Evolutionary conservation across 2,888 invertebrate species (phyloP).

Genomic region (Carabus problematicus): DNA sequence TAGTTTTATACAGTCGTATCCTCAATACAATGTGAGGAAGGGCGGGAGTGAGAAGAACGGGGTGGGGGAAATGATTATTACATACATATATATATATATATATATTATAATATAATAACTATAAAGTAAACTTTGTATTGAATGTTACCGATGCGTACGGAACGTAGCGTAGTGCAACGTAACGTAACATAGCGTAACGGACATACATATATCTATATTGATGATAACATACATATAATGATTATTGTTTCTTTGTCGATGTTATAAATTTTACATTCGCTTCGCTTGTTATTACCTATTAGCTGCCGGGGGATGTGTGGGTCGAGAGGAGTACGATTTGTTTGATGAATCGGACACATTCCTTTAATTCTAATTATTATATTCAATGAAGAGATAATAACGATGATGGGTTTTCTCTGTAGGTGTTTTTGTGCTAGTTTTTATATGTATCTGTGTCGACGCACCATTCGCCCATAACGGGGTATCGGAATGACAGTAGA

Average conservation of each 20-base stretch:
- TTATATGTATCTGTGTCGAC: constrained; percentile 38
- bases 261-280: constrained; percentile 29
- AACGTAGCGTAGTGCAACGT: too few species aligned
- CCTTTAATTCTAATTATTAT: constrained; percentile 39
- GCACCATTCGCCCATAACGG: constrained; percentile 17
- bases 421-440: constrained; percentile 43
- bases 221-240: too few species aligned
- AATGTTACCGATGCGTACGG: too few species aligned
- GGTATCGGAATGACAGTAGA: too few species aligned
- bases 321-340: constrained; percentile 29
- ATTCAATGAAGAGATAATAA: constrained; percentile 23
- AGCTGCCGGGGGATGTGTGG: constrained; percentile 39
- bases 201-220: too few species aligned
- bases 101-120: constrained; percentile 18
- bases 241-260: too few species aligned
- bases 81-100: constrained; percentile 14
- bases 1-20: too few species aligned
- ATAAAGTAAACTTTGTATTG: constrained; percentile 1
- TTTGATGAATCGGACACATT: constrained; percentile 36
- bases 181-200: too few species aligned
- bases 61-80: not conserved
- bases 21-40: not conserved
- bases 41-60: too few species aligned
- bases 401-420: constrained; percentile 36
- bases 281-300: constrained; percentile 36